Evolutionary conservation across 2,797 vertebrate genomes (phyloP), one percentile per base, ranked within the genome.

Genomic region (Tympanoctomys barrerae): DNA sequence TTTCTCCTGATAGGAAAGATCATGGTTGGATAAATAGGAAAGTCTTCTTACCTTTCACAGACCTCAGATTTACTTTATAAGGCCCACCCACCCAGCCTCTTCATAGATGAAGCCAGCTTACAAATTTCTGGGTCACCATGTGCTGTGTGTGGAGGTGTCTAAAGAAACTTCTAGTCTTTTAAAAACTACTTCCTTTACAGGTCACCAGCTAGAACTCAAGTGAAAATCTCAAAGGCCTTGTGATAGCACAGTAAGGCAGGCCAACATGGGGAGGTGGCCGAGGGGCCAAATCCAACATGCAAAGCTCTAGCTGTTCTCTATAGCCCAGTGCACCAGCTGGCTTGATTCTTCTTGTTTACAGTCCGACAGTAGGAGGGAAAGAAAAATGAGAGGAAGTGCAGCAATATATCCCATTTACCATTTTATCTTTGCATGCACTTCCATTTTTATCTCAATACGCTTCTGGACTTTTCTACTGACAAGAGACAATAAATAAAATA

Each of bases 401-500:
- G 93, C 13, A 4, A 70, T 70, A 31, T 73, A 2, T 54, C 88
- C 89, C 88, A 59, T 87, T 97, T 95, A 87, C 79, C 96, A 96
- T 81, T 87, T 28, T 36, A 64, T 87, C 88, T 97, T 95, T 78
- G 42, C 64, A 75, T 5, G 75, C 21, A 10, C 70, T 33, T 95
- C 92, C 42, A 7, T 33, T 92, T 89, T 94, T 83, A 97, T 95
- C 92, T 89, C 97, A 90, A 39, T 31, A 62, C 10, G 64, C 94
- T 96, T 96, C 87, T 94, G 95, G 96, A 57, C 68, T 96, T 57
- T 36, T 82, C 90, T 22, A 21, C 33, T 62, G 93, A 83, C 88
- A 85, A 93, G 83, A 93, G 79, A 85, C 1, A 77, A 96, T 97
- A 91, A 96, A 97, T 80, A 86, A 95, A 95, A 93, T 57, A 59